phyloP scores from a whole-genome alignment of 2,797 vertebrate genomes.

The Lycodopsis pacificus region DNA sequence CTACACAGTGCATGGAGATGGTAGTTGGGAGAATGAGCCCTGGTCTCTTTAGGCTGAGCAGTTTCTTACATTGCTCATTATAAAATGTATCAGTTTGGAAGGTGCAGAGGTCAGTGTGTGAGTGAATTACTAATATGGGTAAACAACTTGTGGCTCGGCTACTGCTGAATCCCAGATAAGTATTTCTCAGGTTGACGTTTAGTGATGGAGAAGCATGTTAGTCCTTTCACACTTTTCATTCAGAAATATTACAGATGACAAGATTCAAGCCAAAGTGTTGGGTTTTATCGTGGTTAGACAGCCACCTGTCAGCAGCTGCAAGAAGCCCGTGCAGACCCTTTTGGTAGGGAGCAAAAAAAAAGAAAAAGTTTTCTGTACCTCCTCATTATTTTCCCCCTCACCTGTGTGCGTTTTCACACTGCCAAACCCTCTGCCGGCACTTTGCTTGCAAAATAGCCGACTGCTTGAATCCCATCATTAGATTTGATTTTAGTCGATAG shows the following conservation, averaged over 20 bases:
- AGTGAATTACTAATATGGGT: slow-evolving; percentile 48
- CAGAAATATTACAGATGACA: not conserved
- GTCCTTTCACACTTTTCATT: not conserved
- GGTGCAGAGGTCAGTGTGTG: slow-evolving; percentile 50
- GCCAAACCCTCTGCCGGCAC: not conserved
- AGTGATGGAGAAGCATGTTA: slow-evolving; percentile 12
- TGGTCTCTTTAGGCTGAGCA: slow-evolving; percentile 40
- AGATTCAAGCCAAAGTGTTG: slow-evolving; percentile 3
- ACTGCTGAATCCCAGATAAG: slow-evolving; percentile 11
- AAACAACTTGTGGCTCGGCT: slow-evolving; percentile 43
- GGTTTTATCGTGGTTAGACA: slow-evolving; percentile 4
- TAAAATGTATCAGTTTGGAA: slow-evolving; percentile 45
- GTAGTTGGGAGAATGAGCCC: slow-evolving; percentile 15
- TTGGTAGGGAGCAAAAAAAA: not conserved
- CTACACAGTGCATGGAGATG: not conserved
- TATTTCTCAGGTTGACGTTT: slow-evolving; percentile 30
- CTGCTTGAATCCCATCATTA: slow-evolving; percentile 86
- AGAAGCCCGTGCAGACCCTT: not conserved
- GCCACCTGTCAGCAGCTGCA: slow-evolving; percentile 1
- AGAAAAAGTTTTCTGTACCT: slow-evolving; percentile 12
- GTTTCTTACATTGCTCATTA: slow-evolving; percentile 52
- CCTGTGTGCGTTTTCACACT: not conserved
- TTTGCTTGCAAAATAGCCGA: slow-evolving; percentile 29
- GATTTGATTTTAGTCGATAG: slow-evolving; percentile 87
- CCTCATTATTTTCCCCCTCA: slow-evolving; percentile 31